These are phyloP conservation scores for Darevskia nairensis DNA, from an alignment of 2,797 vertebrate species.

Conservation along the genomic window DNA sequence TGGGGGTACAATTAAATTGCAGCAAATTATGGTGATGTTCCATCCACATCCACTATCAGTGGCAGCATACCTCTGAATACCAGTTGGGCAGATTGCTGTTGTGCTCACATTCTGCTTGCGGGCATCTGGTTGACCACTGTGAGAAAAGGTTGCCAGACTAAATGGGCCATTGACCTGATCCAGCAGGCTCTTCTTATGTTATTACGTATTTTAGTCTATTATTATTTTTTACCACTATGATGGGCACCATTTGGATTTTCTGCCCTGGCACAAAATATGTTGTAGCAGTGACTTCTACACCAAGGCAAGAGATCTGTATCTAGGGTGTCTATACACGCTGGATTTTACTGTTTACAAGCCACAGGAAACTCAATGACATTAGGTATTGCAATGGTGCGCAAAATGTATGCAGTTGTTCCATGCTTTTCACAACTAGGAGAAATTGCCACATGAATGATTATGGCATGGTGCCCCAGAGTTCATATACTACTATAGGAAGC, in stretches of 20 bases:
- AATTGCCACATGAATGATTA: neutral
- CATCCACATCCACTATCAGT: neutral
- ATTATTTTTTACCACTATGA: no score
- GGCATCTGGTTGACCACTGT: no score
- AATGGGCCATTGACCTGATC: no score
- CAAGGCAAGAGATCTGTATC: neutral
- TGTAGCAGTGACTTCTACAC: neutral
- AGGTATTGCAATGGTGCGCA: neutral
- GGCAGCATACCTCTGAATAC: no score
- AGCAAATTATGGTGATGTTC: neutral
- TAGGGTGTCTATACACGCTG: neutral
- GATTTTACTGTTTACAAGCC: neutral
- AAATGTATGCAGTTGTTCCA: neutral
- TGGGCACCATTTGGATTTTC: neutral
- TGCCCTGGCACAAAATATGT: neutral
- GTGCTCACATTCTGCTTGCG: no score
- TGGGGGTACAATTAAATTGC: neutral
- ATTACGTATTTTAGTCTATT: no score
- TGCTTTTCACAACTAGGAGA: neutral
- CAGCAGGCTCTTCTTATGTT: no score
- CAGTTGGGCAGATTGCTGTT: no score
- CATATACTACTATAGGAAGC: neutral
- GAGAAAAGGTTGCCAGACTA: no score
- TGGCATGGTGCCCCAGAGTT: neutral
- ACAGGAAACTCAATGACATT: neutral